These are phyloP conservation scores for Laterallus jamaicensis DNA, from an alignment of 2,113 vertebrate species.

Conservation along the genomic window DNA sequence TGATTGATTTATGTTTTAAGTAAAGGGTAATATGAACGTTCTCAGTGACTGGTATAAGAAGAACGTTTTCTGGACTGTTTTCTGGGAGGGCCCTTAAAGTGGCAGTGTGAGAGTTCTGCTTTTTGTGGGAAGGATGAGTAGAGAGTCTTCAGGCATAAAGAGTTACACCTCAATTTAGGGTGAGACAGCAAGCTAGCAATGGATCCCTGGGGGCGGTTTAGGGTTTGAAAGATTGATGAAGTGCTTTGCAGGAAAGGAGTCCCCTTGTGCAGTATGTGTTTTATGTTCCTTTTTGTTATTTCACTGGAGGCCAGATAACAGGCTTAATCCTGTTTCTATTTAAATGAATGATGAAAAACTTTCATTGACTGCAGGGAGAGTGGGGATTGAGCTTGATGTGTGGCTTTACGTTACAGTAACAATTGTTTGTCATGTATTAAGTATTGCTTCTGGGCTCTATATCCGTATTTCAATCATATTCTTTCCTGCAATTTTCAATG, in stretches of 20 bases:
- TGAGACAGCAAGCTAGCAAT: not conserved
- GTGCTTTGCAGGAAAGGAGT: constrained; percentile 26
- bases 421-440: not conserved
- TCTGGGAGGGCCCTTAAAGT: not conserved
- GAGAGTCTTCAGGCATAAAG: not conserved
- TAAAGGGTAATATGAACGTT: not conserved
- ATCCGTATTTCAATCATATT: not conserved
- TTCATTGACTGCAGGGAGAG: constrained; percentile 6
- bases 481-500: not conserved
- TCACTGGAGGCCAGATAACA: constrained; percentile 44
- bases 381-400: not conserved
- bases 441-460: not conserved
- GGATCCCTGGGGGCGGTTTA: not conserved
- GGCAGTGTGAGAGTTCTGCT: not conserved
- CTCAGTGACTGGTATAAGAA: not conserved
- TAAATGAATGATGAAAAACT: constrained; percentile 35
- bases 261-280: not conserved
- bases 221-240: constrained; percentile 50
- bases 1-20: not conserved
- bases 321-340: constrained; percentile 37
- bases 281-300: constrained; percentile 39
- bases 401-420: not conserved
- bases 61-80: not conserved
- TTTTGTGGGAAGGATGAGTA: not conserved
- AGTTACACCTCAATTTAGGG: not conserved